Evolutionary conservation across 1,140 invertebrate species (phyloP), one percentile per base, ranked within the genome.

Genomic region (Trichomalopsis sarcophagae): DNA sequence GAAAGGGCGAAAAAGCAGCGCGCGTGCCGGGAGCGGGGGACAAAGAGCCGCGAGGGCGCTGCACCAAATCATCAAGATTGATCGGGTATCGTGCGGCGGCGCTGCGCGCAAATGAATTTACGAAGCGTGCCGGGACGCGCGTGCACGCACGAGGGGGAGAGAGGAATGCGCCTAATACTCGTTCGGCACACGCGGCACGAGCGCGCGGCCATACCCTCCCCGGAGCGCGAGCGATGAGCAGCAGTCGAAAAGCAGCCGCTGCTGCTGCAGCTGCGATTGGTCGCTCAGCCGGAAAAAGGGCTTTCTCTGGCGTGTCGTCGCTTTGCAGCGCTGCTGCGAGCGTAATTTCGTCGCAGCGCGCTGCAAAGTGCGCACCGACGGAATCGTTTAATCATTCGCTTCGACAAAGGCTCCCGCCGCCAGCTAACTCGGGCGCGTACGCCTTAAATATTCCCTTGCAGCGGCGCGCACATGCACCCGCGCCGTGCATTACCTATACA

Each of bases 101-200:
- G 17, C 14, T 21, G 2, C 55, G 55, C 55, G 55, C 55, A 62
- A 62, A 62, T 62, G 55, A 62, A 62, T 62, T 62, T 62, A 62
- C 55, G 55, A 62, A 62, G 55, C 55, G 55, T 62, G 55, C 55
- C 55, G 55, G 55, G 55, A 62, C 55, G 55, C 55, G 55, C n/a
- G 55, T n/a, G 17, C 21, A 62, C 55, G 55, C 55, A n/a, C 17
- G 2, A 33, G 11, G 73, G 10, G 36, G 73, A 75, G 73, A 44
- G 73, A 75, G 73, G 55, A 62, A 62, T 62, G 55, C 55, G 68
- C 23, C 40, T 44, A 44, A 44, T 44, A 44, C 23, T 71, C 68
- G 68, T 71, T 71, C 21, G 55, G 55, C 2, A 62, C 55, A 62
- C 55, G 17, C 68, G 9, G 68, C 68, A 33, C 68, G 68, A n/a